A percentile compares a stretch with the other conserved stretches of the same genome.
Evolutionary conservation across 2,797 vertebrate species (phyloP).

Genomic region (Chanos chanos): DNA sequence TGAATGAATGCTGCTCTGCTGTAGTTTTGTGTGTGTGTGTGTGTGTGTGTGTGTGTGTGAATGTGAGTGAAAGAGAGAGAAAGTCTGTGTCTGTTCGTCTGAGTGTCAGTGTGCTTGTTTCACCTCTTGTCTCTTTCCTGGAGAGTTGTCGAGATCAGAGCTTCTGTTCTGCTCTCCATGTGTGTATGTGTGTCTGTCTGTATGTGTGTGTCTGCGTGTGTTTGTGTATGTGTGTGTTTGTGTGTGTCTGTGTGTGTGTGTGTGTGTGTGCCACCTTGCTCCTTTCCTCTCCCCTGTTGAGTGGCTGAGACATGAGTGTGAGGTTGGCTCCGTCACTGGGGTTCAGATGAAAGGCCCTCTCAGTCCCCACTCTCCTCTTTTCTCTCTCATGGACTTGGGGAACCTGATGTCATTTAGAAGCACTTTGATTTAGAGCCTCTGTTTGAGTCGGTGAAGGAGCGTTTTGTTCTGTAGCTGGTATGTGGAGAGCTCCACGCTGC

Average conservation of each 20-base stretch:
- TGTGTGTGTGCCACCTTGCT: conserved; percentile 39
- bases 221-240: conserved; percentile 33
- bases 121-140: not conserved
- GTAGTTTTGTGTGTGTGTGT: too few relatives aligned
- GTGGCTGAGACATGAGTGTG: conserved; percentile 37
- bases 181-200: conserved; percentile 18
- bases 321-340: conserved; percentile 35
- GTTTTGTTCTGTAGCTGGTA: conserved; percentile 60
- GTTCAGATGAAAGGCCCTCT: conserved; percentile 59
- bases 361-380: conserved; percentile 52
- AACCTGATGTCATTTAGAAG: conserved; percentile 65
- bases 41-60: too few relatives aligned
- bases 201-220: conserved; percentile 31
- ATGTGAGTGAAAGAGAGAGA: not conserved
- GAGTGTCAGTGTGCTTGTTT: not conserved
- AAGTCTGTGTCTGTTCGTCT: conserved; percentile 1
- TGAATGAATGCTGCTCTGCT: too few relatives aligned
- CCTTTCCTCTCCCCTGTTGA: conserved; percentile 51
- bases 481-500: conserved; percentile 54
- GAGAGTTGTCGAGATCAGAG: not conserved
- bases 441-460: conserved; percentile 59
- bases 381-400: conserved; percentile 42
- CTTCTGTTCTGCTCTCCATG: conserved; percentile 34
- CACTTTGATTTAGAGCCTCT: conserved; percentile 58
- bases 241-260: conserved; percentile 34